phyloP scores from a whole-genome alignment of 1,140 invertebrate species.

The Atopsyche davidsoni region DNA sequence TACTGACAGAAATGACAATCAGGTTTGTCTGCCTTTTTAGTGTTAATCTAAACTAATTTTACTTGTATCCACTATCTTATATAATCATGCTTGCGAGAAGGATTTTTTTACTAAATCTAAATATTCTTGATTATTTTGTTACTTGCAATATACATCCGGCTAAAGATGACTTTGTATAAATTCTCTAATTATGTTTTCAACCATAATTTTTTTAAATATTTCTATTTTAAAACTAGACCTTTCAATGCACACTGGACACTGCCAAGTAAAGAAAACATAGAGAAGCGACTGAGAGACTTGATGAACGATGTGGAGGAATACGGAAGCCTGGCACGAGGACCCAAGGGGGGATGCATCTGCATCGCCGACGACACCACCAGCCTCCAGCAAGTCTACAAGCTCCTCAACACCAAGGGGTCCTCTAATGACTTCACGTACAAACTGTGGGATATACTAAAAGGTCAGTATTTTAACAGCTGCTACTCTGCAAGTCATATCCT shows the following conservation, averaged over 20 bases:
- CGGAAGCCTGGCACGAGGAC: conserved; percentile 40
- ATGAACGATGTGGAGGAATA: conserved; percentile 44
- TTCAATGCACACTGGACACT: conserved; percentile 12
- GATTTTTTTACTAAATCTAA: too few relatives aligned
- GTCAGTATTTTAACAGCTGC: conserved; percentile 29
- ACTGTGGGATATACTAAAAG: conserved; percentile 47
- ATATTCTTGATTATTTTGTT: too few relatives aligned
- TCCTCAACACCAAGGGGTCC: conserved; percentile 35
- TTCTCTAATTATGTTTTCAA: too few relatives aligned
- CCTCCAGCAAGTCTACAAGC: conserved; percentile 35
- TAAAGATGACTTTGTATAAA: too few relatives aligned
- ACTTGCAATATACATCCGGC: too few relatives aligned
- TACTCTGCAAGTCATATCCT: background rate
- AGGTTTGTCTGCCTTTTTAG: conserved; percentile 18
- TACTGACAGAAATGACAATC: conserved; percentile 18
- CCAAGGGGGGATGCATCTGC: conserved; percentile 40
- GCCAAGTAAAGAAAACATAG: conserved; percentile 10
- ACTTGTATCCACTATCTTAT: too few relatives aligned
- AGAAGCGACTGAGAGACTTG: conserved; percentile 35
- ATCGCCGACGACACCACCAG: conserved; percentile 38
- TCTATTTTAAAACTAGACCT: conserved; percentile 11
- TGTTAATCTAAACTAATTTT: too few relatives aligned
- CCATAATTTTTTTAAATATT: too few relatives aligned
- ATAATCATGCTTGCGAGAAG: too few relatives aligned
- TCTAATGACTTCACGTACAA: conserved; percentile 47